Base-by-base conservation (phyloP, 1,140 invertebrate species). In the Helicoverpa zea region DNA sequence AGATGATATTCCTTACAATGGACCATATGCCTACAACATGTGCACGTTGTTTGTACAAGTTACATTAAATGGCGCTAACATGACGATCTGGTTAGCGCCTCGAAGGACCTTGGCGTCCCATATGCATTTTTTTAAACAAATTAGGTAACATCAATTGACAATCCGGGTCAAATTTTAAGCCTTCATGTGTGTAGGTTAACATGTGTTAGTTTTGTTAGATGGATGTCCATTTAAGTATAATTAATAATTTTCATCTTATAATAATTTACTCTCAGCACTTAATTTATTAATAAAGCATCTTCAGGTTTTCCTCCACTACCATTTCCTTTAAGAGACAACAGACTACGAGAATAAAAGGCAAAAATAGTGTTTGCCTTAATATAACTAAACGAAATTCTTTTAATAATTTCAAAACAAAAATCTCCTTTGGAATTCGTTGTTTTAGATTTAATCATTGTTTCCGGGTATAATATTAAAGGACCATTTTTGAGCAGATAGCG, bases 91-190 rank as follows among this genome's bases (percentile, higher is more conserved):
- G 68, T 82, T 82, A 82, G 70, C 81, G 68, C 49, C 14, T 12
- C 16, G 56, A 52, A 16, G 64, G 54, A 83, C 89, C 90, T 90
- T 92, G 87, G 52, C 49, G 56, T 73, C 82, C 80, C 90, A 91
- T 91, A 89, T 89, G 90, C 87, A 43, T 89, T 78, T 86, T 88
- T 92, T 85, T 90, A 90, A 82, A 94, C 90, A 91, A 92, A 91
- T 92, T 92, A 91, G 91, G 90, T 90, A 92, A 93, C 89, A 85
- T 83, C 88, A 90, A 91, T 92, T 91, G 88, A 86, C 84, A 77
- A 91, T 86, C 81, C 90, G 84, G 91, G 91, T 91, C 89, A 86
- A 87, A 91, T 88, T 88, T 64, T 47, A 23, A 7, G 5, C 35
- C 9, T 43, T 56, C 61, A 78, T 78, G 63, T 78, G 63, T 14